phyloP scores from a whole-genome alignment of 2,797 vertebrate genomes.

The Oreonectes daqikongensis region DNA sequence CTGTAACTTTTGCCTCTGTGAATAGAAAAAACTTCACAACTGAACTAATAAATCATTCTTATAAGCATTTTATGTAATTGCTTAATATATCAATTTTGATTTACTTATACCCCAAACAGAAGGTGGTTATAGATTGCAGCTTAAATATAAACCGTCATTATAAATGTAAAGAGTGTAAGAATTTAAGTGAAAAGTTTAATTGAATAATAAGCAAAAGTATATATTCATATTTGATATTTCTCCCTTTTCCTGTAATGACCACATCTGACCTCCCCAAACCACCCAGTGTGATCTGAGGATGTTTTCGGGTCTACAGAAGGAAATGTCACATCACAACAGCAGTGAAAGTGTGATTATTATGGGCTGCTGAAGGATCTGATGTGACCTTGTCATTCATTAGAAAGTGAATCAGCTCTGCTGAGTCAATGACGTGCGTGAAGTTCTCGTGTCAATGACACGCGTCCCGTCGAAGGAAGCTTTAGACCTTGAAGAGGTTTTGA shows the following conservation, averaged over 20 bases:
- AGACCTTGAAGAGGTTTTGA: conserved; percentile 12
- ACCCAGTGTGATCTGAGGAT: neutral
- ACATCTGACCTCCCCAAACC: neutral
- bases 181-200: too few species aligned
- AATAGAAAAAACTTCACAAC: too few species aligned
- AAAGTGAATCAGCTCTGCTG: neutral
- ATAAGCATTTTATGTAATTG: too few species aligned
- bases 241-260: neutral
- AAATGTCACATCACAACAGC: neutral
- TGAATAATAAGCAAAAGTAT: too few species aligned
- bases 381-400: neutral
- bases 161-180: too few species aligned
- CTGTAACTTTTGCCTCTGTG: too few species aligned
- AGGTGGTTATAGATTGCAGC: too few species aligned
- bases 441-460: conserved; percentile 20
- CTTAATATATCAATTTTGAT: too few species aligned
- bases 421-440: neutral
- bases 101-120: too few species aligned
- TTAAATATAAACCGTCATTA: too few species aligned
- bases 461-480: conserved; percentile 31
- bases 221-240: neutral
- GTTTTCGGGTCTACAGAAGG: neutral
- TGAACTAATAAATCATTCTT: too few species aligned
- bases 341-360: neutral
- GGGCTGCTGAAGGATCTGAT: conserved; percentile 1